Base-by-base conservation (phyloP, 2,888 invertebrate species). In the Panorpa germanica region DNA sequence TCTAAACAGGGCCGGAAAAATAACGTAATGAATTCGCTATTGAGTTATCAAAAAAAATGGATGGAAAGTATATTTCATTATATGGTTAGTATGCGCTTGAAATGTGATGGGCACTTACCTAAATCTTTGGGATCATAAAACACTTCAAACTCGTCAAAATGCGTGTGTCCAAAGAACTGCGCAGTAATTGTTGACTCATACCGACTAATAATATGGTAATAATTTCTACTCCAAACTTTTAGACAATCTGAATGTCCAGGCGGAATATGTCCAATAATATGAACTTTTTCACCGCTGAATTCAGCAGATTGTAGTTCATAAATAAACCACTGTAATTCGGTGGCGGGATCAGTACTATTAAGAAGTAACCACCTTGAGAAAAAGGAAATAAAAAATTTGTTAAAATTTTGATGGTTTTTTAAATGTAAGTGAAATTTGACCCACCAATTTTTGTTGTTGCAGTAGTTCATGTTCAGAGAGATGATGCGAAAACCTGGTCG, bases 181-280 rank as follows among this genome's bases (percentile, higher is more conserved):
- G 85, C 81, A 2, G 77, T 72, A 33, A 91, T 82, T 0, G 83
- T 91, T 15, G 74, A 67, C 52, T 90, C 88, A 48, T 85, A 93
- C 43, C 88, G 64, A 41, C 81, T 78, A 30, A 88, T 70, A 32
- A 88, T 85, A 25, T 75, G 73, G 45, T 88, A 86, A 50, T 83
- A 88, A 54, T 95, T 95, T 39, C 86, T 70, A 4, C 91, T 90
- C 90, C 93, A 96, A 4, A 90, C 80, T 57, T 88, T 86, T 19
- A 93, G 55, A 45, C 93, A 93, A 50, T 90, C 90, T 0, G 80
- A 74, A 46, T 83, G 82, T 3, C 93, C 91, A 0, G 95, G 93
- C 1, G 91, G 91, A 42, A 95, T 91, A 49, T 96, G 96, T 0
- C 90, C 91, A 31, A 96, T 80, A n/a, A 96, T 77, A 46, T 95